Evolutionary conservation across 37 sponge, comb jelly and placozoan genomes (phyloP).

Genomic region (Cladorhizidae sp.): DNA sequence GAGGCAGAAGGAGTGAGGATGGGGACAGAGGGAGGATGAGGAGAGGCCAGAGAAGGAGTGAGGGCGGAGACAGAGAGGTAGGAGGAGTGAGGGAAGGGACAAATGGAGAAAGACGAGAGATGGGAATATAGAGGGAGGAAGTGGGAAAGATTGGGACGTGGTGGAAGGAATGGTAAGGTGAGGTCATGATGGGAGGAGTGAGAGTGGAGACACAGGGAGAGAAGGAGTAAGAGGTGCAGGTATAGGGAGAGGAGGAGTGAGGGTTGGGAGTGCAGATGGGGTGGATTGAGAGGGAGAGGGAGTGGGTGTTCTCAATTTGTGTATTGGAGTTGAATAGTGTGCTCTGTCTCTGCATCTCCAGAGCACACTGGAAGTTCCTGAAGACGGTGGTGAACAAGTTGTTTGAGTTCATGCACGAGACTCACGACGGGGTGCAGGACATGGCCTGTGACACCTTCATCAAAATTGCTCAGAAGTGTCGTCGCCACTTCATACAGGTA

Average conservation of each 20-base stretch:
- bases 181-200: no score
- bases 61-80: background rate
- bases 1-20: background rate
- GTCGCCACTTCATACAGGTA: conserved; percentile 94
- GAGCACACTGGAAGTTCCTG: conserved; percentile 99
- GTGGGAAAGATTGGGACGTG: no score
- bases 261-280: no score
- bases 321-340: background rate
- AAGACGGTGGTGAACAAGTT: conserved; percentile 99
- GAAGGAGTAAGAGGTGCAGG: no score
- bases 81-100: background rate
- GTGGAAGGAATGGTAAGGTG: no score
- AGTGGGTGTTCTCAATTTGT: background rate
- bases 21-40: background rate
- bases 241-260: no score
- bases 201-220: no score
- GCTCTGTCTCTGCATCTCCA: conserved; percentile 13
- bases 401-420: conserved; percentile 99
- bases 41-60: background rate
- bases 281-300: no score
- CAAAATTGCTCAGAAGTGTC: conserved; percentile 99
- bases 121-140: no score
- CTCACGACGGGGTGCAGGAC: conserved; percentile 99
- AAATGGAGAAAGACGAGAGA: background rate
- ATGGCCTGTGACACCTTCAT: conserved; percentile 99